Evolutionary conservation across 1,140 invertebrate species (phyloP).

Genomic region (Galendromus occidentalis): DNA sequence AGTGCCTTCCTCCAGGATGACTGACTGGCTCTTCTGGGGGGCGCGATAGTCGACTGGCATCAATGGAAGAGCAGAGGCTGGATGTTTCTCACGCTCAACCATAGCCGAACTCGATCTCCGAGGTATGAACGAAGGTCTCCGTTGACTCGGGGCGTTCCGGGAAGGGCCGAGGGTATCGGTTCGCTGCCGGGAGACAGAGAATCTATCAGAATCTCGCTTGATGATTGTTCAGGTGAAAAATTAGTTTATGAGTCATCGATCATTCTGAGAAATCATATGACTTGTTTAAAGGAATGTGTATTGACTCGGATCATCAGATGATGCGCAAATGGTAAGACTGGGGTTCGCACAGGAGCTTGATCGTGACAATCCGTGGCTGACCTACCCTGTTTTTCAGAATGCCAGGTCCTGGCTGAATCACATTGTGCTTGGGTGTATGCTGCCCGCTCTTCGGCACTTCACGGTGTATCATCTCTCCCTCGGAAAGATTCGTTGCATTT

Average conservation of each 20-base stretch:
- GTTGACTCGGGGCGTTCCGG: not conserved
- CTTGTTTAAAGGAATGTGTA: no score
- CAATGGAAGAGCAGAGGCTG: not conserved
- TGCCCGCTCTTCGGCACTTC: constrained; percentile 1
- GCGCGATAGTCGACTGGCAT: not conserved
- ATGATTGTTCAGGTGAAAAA: no score
- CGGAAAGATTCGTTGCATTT: not conserved
- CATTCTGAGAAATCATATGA: no score
- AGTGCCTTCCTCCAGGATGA: no score
- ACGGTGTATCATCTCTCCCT: not conserved
- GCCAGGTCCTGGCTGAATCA: constrained; percentile 1
- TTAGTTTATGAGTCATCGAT: no score
- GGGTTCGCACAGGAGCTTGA: not conserved
- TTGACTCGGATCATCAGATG: not conserved
- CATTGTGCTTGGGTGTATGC: not conserved
- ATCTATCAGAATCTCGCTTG: no score
- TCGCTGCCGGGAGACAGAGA: not conserved
- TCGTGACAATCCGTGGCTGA: no score
- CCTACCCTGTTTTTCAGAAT: constrained; percentile 7
- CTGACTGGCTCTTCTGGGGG: no score
- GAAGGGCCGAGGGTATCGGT: not conserved
- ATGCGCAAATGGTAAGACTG: not conserved
- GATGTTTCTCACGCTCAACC: not conserved
- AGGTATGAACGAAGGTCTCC: not conserved
- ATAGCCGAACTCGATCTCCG: not conserved